A percentile compares a stretch with the other conserved stretches of the same genome.
phyloP scores from a whole-genome alignment of 1,140 invertebrate genomes.

The Physella acuta region DNA sequence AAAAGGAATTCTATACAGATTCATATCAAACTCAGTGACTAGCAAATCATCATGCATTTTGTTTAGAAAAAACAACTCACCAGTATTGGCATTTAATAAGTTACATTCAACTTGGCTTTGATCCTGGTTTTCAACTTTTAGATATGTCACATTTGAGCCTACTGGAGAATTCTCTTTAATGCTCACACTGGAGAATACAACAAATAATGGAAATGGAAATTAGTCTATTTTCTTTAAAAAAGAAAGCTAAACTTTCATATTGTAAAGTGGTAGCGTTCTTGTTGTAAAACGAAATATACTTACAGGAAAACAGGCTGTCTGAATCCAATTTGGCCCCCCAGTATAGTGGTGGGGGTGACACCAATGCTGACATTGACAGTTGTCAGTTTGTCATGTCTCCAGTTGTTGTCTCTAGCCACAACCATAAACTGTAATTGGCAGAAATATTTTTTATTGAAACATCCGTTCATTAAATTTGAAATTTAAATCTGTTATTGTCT shows the following conservation, averaged over 20 bases:
- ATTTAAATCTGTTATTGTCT: too few relatives aligned
- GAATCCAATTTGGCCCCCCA: neutral
- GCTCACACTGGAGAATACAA: constrained; percentile 7
- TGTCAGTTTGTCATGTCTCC: constrained; percentile 1
- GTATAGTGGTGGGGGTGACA: neutral
- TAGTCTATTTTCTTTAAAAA: too few relatives aligned
- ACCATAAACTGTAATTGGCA: constrained; percentile 11
- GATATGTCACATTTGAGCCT: neutral
- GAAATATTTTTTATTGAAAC: too few relatives aligned
- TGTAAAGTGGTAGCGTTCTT: too few relatives aligned
- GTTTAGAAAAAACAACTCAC: neutral
- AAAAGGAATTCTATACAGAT: too few relatives aligned
- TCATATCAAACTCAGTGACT: too few relatives aligned
- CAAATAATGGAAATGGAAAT: neutral
- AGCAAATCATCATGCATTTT: too few relatives aligned
- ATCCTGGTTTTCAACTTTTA: constrained; percentile 20
- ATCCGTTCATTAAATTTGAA: too few relatives aligned
- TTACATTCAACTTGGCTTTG: neutral
- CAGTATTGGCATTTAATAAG: neutral
- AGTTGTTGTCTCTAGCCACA: constrained; percentile 15
- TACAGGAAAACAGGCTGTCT: constrained; percentile 16
- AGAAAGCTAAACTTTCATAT: too few relatives aligned
- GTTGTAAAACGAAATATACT: neutral
- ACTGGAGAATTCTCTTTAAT: neutral
- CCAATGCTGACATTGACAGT: neutral